phyloP scores from a whole-genome alignment of 1,140 invertebrate genomes.

The Antheraea mylitta region DNA sequence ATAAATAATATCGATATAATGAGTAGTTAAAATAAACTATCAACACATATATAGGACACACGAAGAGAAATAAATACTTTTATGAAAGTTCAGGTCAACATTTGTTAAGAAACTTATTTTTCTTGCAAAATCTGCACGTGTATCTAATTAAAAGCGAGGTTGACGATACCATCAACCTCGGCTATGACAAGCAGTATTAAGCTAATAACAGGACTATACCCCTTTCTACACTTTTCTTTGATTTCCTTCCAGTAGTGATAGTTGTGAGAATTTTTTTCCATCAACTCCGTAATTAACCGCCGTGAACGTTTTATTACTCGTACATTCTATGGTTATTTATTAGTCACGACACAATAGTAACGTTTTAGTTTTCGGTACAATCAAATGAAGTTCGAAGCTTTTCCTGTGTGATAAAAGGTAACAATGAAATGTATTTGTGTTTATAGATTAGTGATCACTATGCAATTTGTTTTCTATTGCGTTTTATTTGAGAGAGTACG shows the following conservation, averaged over 20 bases:
- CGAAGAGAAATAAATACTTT: too few species aligned
- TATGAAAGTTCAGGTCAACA: neutral
- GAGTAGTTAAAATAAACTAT: too few species aligned
- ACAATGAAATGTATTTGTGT: too few species aligned
- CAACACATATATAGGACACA: too few species aligned
- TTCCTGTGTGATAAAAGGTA: too few species aligned
- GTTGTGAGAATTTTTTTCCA: constrained; percentile 39
- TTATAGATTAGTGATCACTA: too few species aligned
- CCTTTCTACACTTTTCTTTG: constrained; percentile 66
- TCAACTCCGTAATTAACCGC: constrained; percentile 48
- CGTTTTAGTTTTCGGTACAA: neutral
- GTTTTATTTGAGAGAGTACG: too few species aligned
- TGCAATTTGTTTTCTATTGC: too few species aligned
- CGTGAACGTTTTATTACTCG: constrained; percentile 37
- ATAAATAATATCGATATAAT: too few species aligned
- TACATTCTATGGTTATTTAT: constrained; percentile 20
- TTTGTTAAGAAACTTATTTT: neutral
- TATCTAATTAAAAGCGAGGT: constrained; percentile 41
- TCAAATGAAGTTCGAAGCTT: neutral
- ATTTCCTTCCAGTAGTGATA: constrained; percentile 50
- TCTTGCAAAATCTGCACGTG: neutral
- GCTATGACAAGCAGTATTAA: constrained; percentile 48
- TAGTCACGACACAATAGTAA: neutral
- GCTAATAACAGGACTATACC: constrained; percentile 63
- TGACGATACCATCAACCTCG: constrained; percentile 46